Conservation (phyloP, 2,113 vertebrate genomes). For the Pygoscelis antarcticus region DNA sequence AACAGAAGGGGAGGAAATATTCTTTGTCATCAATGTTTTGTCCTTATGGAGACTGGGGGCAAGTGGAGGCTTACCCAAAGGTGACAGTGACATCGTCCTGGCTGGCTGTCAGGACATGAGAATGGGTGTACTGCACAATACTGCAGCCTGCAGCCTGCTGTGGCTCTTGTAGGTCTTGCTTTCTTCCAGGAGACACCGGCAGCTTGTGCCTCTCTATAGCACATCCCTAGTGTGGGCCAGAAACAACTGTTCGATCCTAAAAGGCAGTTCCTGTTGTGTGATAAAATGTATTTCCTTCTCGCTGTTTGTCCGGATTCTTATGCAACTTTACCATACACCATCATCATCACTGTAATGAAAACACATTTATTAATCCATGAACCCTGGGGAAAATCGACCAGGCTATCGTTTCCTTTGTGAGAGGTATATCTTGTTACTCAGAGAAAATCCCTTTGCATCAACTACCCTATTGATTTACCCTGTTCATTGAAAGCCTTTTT, state of each 20-base stretch:
- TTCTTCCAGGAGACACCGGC: background rate
- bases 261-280: background rate
- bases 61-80: background rate
- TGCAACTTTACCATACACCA: background rate
- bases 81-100: background rate
- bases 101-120: background rate
- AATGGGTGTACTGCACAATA: background rate
- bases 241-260: background rate
- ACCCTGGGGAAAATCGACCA: background rate
- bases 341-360: background rate
- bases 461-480: background rate
- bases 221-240: background rate
- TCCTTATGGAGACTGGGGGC: rapidly evolving
- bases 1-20: background rate
- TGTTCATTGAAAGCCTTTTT: background rate
- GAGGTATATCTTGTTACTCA: background rate
- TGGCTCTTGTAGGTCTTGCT: background rate
- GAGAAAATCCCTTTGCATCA: background rate
- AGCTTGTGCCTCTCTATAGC: background rate
- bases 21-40: background rate
- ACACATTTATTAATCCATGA: background rate
- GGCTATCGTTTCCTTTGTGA: background rate
- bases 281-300: background rate
- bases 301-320: background rate
- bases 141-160: background rate